phyloP scores from a whole-genome alignment of 2,888 invertebrate species.

The Lydus trimaculatus region DNA sequence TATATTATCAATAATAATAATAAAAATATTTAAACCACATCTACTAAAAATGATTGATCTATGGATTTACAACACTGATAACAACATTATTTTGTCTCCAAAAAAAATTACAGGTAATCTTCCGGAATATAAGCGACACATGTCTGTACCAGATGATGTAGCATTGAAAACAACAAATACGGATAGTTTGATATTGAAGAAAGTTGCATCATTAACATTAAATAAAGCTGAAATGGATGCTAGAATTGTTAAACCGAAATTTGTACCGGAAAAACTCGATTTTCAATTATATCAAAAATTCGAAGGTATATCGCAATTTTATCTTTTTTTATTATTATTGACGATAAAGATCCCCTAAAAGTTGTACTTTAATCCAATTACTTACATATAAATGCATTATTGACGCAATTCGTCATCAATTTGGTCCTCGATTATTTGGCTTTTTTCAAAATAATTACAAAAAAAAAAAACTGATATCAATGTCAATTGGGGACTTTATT shows the following conservation, averaged over 20 bases:
- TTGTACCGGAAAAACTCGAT: constrained; percentile 86
- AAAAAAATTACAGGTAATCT: constrained; percentile 39
- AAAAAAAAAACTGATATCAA: neutral
- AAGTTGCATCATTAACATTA: constrained; percentile 83
- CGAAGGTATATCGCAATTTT: constrained; percentile 73
- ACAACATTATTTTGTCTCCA: neutral
- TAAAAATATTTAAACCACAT: no score
- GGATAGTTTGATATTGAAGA: constrained; percentile 79
- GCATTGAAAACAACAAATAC: constrained; percentile 55
- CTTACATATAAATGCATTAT: neutral
- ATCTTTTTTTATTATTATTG: neutral
- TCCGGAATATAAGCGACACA: constrained; percentile 52
- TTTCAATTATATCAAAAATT: constrained; percentile 89
- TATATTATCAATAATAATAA: neutral
- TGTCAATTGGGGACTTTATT: neutral
- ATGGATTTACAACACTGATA: no score
- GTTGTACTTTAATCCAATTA: neutral
- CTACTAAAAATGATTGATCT: no score
- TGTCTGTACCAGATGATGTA: constrained; percentile 53
- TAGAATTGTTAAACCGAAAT: constrained; percentile 73
- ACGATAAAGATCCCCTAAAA: neutral
- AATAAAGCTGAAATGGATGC: constrained; percentile 75
- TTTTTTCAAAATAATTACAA: neutral
- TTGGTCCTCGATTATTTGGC: neutral
- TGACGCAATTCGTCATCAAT: neutral